These are phyloP conservation scores for Ataeniobius toweri DNA, from an alignment of 2,797 vertebrate species.

Conservation along the genomic window DNA sequence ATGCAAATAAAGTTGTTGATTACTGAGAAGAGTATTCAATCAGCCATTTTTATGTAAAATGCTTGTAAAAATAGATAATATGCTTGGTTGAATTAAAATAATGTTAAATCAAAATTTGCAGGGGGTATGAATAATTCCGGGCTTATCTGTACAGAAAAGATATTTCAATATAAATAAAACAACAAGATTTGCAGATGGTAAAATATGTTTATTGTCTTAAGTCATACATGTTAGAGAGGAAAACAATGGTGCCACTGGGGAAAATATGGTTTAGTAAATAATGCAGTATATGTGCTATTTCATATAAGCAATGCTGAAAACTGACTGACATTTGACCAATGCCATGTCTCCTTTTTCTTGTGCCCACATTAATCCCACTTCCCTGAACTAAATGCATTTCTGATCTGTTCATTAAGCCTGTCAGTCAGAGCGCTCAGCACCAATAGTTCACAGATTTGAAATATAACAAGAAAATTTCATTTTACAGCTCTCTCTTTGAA, in stretches of 20 bases:
- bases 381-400: constrained; percentile 65
- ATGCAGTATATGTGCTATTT: constrained; percentile 53
- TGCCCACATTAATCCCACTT: constrained; percentile 68
- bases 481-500: constrained; percentile 66
- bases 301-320: constrained; percentile 47
- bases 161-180: not conserved
- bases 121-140: not conserved
- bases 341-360: constrained; percentile 62
- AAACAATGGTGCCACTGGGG: constrained; percentile 30
- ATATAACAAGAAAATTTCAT: constrained; percentile 73
- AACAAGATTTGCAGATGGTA: not conserved
- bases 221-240: constrained; percentile 21
- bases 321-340: constrained; percentile 74
- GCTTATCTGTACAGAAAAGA: not conserved
- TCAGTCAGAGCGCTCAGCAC: constrained; percentile 52
- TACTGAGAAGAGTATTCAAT: not conserved
- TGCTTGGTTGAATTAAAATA: no score
- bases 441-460: constrained; percentile 66
- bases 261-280: constrained; percentile 58
- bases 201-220: constrained; percentile 41
- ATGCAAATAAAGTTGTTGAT: not conserved
- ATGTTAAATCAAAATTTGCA: no score
- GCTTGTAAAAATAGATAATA: not conserved
- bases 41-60: not conserved
- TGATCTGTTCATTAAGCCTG: constrained; percentile 67